Base-by-base conservation (phyloP, 2,888 invertebrate species). In the Volucella zonaria region DNA sequence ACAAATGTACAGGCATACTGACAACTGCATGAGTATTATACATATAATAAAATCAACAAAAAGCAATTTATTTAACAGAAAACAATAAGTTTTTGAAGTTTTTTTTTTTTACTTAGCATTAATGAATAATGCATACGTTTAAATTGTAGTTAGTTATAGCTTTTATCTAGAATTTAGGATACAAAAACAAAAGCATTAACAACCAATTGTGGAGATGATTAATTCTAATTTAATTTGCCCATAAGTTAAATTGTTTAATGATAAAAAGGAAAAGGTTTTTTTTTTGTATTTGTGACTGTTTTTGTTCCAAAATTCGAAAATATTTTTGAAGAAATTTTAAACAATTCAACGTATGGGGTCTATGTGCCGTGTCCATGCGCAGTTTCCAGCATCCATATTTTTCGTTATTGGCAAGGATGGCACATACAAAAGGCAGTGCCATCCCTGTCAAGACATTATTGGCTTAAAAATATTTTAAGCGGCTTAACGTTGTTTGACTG, bases 401-500 rank as follows among this genome's bases (percentile, higher is more conserved):
- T 1, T 43, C 49, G 12, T 12, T 9, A 51, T 70, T 52, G 75
- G 62, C 51, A 42, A 42, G 23, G 52, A 38, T 45, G 56, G 31
- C 2, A 14, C 38, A 45, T 47, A 18, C 31, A 31, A 31, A 1
- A 31, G 31, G 31, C 6, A 31, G 31, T 31, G 31, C 6, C 31
- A 31, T 31, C 31, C 31, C 31, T 31, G 31, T 31, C 31, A 31
- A 31, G 31, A 31, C 31, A 31, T 31, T 31, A 31, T 6, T 31
- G 31, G 31, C 31, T 31, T 31, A 31, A 6, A 31, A 31, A 4
- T 31, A 31, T 31, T 3, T 31, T 31, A 31, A 6, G 6, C 6
- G 31, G 0, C 6, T 31, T 31, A 76, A 18, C 90, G 91, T 86
- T 90, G 90, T 83, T 88, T 88, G 67, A 89, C 88, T 14, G 87